phyloP scores from a whole-genome alignment of 2,797 vertebrate species.

The Ciconia nigra region DNA sequence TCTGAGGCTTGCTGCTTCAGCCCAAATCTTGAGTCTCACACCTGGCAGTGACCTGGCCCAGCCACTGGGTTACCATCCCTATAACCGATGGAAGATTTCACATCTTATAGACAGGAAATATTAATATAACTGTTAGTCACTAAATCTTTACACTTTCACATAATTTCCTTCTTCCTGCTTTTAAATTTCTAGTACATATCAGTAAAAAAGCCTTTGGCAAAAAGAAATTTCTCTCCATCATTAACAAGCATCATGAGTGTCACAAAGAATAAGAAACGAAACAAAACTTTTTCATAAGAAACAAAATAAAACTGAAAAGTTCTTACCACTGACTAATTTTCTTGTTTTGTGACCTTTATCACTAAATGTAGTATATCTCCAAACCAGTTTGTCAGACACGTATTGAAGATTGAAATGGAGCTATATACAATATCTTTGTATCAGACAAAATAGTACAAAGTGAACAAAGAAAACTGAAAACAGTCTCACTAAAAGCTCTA shows the following conservation, averaged over 20 bases:
- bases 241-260: background rate
- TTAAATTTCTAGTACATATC: background rate
- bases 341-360: background rate
- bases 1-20: background rate
- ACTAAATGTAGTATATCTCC: constrained; percentile 11
- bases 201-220: background rate
- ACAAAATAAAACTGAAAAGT: background rate
- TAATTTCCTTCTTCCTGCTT: background rate
- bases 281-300: background rate
- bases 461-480: background rate
- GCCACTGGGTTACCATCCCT: background rate
- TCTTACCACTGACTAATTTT: background rate
- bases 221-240: constrained; percentile 2
- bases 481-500: background rate
- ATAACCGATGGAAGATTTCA: background rate
- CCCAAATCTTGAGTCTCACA: background rate
- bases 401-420: background rate
- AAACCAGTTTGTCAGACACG: background rate
- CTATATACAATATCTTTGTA: background rate
- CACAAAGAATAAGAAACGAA: background rate
- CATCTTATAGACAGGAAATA: background rate
- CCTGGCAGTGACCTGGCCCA: background rate
- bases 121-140: background rate
- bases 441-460: background rate
- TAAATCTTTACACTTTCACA: background rate